A percentile compares a stretch with the other conserved stretches of the same genome.
phyloP scores from a whole-genome alignment of 2,888 invertebrate species.

The Dasypolia templi region DNA sequence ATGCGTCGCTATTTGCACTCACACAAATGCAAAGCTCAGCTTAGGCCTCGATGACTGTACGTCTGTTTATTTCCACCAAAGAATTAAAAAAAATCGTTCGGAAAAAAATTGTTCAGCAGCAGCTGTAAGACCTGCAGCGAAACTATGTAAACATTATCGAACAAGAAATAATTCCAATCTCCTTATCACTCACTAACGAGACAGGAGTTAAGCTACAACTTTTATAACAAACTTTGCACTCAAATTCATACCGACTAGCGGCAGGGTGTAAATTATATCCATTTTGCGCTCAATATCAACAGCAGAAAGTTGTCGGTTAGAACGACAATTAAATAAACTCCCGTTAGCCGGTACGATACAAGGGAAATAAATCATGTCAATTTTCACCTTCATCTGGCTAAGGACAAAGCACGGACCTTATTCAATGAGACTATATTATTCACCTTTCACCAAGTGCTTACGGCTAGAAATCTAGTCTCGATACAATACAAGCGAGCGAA shows the following conservation, averaged over 20 bases:
- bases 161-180: not conserved
- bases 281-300: slow-evolving; percentile 42
- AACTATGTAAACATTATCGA: slow-evolving; percentile 1
- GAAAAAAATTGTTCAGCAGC: slow-evolving; percentile 25
- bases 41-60: too few species aligned
- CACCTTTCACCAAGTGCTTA: slow-evolving; percentile 72
- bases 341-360: slow-evolving; percentile 41
- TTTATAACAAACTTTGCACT: slow-evolving; percentile 8
- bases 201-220: not conserved
- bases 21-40: too few species aligned
- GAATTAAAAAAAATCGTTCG: not conserved
- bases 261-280: slow-evolving; percentile 35
- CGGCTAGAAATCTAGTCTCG: slow-evolving; percentile 74
- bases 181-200: not conserved
- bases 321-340: slow-evolving; percentile 59
- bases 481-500: slow-evolving; percentile 59
- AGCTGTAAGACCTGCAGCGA: slow-evolving; percentile 9
- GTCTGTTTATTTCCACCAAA: slow-evolving; percentile 20
- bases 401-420: slow-evolving; percentile 64
- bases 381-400: slow-evolving; percentile 67
- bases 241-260: slow-evolving; percentile 15
- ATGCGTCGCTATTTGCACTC: too few species aligned
- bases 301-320: slow-evolving; percentile 49
- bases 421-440: slow-evolving; percentile 73
- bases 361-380: slow-evolving; percentile 62